Evolutionary conservation across 2,113 vertebrate species (phyloP), one percentile per base, ranked within the genome.

Genomic region (Mesitornis unicolor): DNA sequence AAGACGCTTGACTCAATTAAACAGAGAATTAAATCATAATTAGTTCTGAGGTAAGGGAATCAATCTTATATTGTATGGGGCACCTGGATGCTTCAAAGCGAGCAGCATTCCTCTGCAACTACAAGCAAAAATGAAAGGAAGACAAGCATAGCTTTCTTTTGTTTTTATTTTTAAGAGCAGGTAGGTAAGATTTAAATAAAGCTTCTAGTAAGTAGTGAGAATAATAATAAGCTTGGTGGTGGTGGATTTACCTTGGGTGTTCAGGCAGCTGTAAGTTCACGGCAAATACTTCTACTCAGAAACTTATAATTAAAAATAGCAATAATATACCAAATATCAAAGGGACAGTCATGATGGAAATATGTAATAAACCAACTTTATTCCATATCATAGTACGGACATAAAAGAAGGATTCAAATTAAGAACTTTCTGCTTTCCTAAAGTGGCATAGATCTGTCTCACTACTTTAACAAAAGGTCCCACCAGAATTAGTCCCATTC

Each of bases 1-100:
- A 96, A 95, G 50, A 93, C 84, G 13, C 65, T 96, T 90, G 35
- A 82, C 68, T 95, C 94, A 97, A 93, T 97, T 97, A 97, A 96
- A 79, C 56, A 93, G 84, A 69, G 77, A 97, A 96, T 97, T 96
- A 97, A 84, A 91, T 95, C 93, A 90, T 97, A 96, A 96, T 97
- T 95, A 95, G 76, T 76, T 96, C 12, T 5, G 83, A 93, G 76
- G 79, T 56, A 93, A 81, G 53, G 77, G 69, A 96, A 95, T 94
- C 68, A 71, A 57, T 93, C 77, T 92, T 73, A 25, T 47, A 91
- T 75, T 91, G 40, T 79, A 28, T 51, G 67, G 31, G n/a, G 19
- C 21, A 81, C 31, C 1, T 1, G 48, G 68, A 89, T 82, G 56
- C 48, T 87, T 90, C 33, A 68, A 89, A 87, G 63, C 50, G 31